Evolutionary conservation across 1,140 invertebrate genomes (phyloP), one percentile per base, ranked within the genome.

Genomic region (Tribolium madens): DNA sequence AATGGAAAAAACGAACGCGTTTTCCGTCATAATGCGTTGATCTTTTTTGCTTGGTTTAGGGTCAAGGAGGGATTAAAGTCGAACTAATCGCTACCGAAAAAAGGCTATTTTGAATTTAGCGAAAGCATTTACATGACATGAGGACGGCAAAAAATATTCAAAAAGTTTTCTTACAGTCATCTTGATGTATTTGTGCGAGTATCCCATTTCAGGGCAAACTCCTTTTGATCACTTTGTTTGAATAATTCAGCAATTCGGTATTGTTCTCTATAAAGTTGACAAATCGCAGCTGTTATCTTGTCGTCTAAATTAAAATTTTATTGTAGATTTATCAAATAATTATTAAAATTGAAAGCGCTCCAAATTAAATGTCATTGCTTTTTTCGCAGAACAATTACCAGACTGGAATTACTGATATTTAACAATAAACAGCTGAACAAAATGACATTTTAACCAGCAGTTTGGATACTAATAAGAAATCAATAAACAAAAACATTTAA

Each of bases 311-410:
- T 57, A 57, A 57, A 57, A 57, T 57, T 57, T 57, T 21, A 57
- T 57, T 57, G 17, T 26, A 57, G 52, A 57, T 57, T 57, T 57
- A 57, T 57, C 52, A 57, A 57, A 17, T 57, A 57, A 57, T 57
- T 42, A 42, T 42, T 57, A 57, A 57, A 57, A 57, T 18, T 57
- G 15, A 57, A 57, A 57, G 18, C 52, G 15, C 52, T 17, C 52
- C 4, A 15, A 53, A 53, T 47, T 53, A 53, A 53, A 53, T 6
- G 15, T 15, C 14, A 53, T n/a, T 57, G 18, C 9, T 57, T 12
- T 26, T 18, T 18, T 21, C 7, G 2, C 36, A 9, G 2, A 42
- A 42, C 7, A 42, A 42, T 42, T 42, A 10, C 36, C n/a, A 0
- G 36, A n/a, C n/a, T 7, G 9, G n/a, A 42, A 42, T 42, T 42